These are phyloP conservation scores for Ditula angustiorana DNA, from an alignment of 2,888 invertebrate genomes.

Conservation along the genomic window DNA sequence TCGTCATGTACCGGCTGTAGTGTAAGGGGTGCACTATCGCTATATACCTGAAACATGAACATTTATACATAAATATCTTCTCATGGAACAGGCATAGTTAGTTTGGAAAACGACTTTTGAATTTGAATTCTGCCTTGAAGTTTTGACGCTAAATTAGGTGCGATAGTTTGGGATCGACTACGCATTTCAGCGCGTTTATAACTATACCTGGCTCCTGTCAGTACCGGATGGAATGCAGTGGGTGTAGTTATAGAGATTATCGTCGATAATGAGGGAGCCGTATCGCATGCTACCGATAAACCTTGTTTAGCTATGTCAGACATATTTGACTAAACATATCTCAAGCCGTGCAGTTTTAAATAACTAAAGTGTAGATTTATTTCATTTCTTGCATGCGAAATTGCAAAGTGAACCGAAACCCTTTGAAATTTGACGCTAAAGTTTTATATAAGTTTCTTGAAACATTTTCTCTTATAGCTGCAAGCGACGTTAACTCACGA, in stretches of 20 bases:
- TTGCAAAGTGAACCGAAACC: constrained; percentile 14
- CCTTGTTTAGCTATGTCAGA: constrained; percentile 13
- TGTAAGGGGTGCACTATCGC: constrained; percentile 92
- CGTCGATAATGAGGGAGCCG: constrained; percentile 21
- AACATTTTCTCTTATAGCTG: constrained; percentile 20
- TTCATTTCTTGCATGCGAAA: constrained; percentile 17
- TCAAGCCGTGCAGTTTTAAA: constrained; percentile 1
- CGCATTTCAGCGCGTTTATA: background rate
- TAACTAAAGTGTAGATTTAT: constrained; percentile 9
- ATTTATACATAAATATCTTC: background rate
- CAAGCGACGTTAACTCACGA: constrained; percentile 27
- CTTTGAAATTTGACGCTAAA: constrained; percentile 15
- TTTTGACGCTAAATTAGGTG: background rate
- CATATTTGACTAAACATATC: constrained; percentile 17
- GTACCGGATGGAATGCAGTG: background rate
- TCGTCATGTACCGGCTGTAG: constrained; percentile 91
- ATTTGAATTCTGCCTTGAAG: no score
- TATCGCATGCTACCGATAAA: constrained; percentile 29
- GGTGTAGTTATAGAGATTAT: constrained; percentile 1
- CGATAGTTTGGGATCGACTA: background rate
- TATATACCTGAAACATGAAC: constrained; percentile 84
- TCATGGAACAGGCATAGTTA: background rate
- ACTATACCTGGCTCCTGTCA: background rate
- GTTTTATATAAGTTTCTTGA: constrained; percentile 21
- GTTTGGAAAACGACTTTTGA: no score